Conservation (phyloP, 2,797 vertebrate species). For the Molossus molossus region DNA sequence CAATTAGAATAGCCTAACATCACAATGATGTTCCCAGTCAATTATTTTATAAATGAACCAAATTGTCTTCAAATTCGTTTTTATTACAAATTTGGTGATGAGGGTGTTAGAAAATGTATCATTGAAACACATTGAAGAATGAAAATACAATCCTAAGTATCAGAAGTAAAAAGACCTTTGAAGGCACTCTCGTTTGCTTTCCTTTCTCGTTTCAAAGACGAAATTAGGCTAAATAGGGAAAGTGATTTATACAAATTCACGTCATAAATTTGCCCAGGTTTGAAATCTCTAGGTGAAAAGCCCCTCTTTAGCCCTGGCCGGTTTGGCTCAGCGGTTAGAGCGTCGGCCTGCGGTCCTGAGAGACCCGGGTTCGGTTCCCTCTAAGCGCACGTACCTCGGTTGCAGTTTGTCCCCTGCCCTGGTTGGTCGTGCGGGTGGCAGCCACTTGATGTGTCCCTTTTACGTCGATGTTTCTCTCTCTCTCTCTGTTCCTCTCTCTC, state of each 20-base stretch:
- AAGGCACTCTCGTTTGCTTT: neutral
- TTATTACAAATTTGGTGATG: neutral
- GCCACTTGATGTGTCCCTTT: too few relatives aligned
- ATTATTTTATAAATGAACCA: conserved; percentile 28
- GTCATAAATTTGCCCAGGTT: neutral
- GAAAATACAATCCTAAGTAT: conserved; percentile 18
- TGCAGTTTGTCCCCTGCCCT: too few relatives aligned
- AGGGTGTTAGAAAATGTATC: neutral
- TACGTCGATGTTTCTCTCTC: too few relatives aligned
- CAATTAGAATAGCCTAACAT: conserved; percentile 22
- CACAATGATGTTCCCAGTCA: neutral
- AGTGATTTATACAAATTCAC: neutral
- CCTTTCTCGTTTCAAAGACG: neutral
- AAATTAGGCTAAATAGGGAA: neutral
- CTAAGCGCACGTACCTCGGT: too few relatives aligned
- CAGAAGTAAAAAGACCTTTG: neutral
- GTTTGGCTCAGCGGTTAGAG: too few relatives aligned
- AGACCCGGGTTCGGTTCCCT: too few relatives aligned
- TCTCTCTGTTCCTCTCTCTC: too few relatives aligned
- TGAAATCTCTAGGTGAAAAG: neutral
- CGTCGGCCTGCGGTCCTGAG: too few relatives aligned
- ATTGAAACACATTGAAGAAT: neutral
- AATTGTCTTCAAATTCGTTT: neutral
- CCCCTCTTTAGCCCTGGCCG: neutral
- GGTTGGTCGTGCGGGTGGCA: too few relatives aligned